Base-by-base conservation (phyloP, 1,140 invertebrate species). In the Cepaea nemoralis region DNA sequence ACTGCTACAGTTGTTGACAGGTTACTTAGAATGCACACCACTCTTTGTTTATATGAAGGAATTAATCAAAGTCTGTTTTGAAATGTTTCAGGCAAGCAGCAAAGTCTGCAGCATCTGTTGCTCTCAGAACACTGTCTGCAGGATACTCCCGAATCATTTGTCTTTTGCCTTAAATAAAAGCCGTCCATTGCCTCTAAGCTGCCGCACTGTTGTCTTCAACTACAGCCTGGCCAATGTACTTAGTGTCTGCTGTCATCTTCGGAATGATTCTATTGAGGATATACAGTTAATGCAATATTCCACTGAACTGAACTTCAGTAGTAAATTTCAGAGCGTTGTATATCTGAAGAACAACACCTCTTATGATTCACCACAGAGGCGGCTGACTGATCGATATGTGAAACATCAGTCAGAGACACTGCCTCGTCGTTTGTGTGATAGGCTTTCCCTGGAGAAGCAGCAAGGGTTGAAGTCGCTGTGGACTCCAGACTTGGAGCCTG, bases 401-500 rank as follows among this genome's bases (percentile, higher is more conserved):
- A 77, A 33, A 27, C 27, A 77, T 19, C 75, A 77, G 22, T 39
- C 63, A 63, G 75, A 77, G 39, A 59, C 1, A 2, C 33, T 77
- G 16, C 75, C 75, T 22, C 42, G 75, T 33, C 33, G 50, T 39
- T 24, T 77, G n/a, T 77, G 75, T 77, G 37, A 63, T 63, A 59
- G 39, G 40, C 55, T 77, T 31, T 16, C 75, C n/a, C 16, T 77
- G n/a, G 48, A 77, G 37, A 77, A 37, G 50, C 71, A 74, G 39
- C 39, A 59, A 71, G 75, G 75, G 10, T 77, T 55, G 8, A 33
- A 77, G 19, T 59, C 42, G 0, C n/a, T n/a, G 24, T 27, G 10
- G 39, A 27, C n/a, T 45, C 31, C 8, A 48, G 71, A 48, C 24
- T 45, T 22, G 6, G 71, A 35, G 12, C 16, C 27, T 27, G 59